These are phyloP conservation scores for Rhyzopertha dominica DNA, from an alignment of 1,140 invertebrate species.

Conservation along the genomic window DNA sequence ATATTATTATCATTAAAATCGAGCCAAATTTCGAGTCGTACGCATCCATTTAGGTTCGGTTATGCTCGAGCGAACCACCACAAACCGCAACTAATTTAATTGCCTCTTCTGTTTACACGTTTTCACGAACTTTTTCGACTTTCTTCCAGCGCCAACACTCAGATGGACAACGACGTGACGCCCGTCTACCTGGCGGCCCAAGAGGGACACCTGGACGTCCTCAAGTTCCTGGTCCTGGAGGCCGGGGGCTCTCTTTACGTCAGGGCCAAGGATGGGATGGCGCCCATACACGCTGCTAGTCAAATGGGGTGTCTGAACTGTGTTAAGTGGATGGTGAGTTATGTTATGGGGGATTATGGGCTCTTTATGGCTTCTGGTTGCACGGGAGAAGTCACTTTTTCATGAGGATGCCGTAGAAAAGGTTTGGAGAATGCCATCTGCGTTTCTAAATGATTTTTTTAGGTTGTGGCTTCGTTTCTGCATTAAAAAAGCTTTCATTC, in stretches of 20 bases:
- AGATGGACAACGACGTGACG: conserved; percentile 86
- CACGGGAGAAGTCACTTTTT: no score
- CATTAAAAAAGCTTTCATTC: no score
- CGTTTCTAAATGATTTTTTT: not conserved
- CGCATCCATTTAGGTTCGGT: no score
- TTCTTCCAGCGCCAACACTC: conserved; percentile 70
- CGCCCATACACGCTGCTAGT: conserved; percentile 79
- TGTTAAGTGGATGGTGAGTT: conserved; percentile 81
- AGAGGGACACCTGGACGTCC: conserved; percentile 77
- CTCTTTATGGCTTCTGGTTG: no score
- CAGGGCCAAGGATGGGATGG: conserved; percentile 83
- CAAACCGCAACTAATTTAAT: no score
- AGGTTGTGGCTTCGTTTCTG: no score
- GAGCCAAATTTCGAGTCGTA: no score
- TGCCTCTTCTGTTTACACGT: no score
- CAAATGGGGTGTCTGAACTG: conserved; percentile 83
- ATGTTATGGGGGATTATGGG: not conserved
- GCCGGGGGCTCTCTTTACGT: conserved; percentile 70
- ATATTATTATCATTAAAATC: no score
- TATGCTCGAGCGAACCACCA: no score
- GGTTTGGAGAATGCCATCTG: not conserved
- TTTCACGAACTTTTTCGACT: no score
- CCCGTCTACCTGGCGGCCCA: conserved; percentile 85
- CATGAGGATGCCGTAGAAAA: not conserved
- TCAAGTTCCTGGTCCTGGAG: conserved; percentile 75